Evolutionary conservation across 92 coral and sea anemone species (phyloP), one percentile per base, ranked within the genome.

Genomic region (Palythoa grandiflora): DNA sequence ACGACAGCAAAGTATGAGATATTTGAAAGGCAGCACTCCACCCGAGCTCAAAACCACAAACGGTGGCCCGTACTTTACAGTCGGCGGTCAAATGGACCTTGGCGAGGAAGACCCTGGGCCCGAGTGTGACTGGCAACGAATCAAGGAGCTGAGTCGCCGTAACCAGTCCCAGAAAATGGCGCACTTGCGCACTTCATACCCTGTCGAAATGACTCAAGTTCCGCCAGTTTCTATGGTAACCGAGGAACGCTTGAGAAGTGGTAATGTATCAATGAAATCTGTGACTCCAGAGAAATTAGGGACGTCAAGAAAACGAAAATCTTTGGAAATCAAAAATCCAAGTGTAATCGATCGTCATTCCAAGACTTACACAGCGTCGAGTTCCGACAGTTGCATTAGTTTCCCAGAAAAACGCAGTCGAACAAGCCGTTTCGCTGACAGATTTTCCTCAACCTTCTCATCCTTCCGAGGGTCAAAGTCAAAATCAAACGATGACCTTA

Each of bases 111-210:
- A 96, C 47, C 85, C 90, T 55, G 94, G 88, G 19, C 77, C 68
- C 74, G 96, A 89, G 28, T 93, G 88, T 80, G 94, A 96, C 65
- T 96, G 98, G 98, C 91, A 87, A 55, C 95, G 99, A 54, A 89
- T 97, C 74, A 91, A 91, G 50, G 99, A 97, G 78, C 90, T 97
- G 19, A 93, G 94, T 86, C 91, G 96, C 77, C 94, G 99, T 21
- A 97, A 97, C 63, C 92, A 98, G 1, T 87, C 92, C 37, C 94
- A 98, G 51, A 81, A 63, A 51, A 92, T 91, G 52, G 98, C 98
- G 73, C 99, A 97, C 79, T 92, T 97, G 78, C 98, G 96, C 89
- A 93, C 99, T 35, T 95, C 99, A 3, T 97, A 97, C 75, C 96
- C 99, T 4, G 95, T 97, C 38, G 99, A 97, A 87, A 81, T 81